Evolutionary conservation across 2,113 vertebrate species (phyloP), one percentile per base, ranked within the genome.

Genomic region (Cynoglossus semilaevis): DNA sequence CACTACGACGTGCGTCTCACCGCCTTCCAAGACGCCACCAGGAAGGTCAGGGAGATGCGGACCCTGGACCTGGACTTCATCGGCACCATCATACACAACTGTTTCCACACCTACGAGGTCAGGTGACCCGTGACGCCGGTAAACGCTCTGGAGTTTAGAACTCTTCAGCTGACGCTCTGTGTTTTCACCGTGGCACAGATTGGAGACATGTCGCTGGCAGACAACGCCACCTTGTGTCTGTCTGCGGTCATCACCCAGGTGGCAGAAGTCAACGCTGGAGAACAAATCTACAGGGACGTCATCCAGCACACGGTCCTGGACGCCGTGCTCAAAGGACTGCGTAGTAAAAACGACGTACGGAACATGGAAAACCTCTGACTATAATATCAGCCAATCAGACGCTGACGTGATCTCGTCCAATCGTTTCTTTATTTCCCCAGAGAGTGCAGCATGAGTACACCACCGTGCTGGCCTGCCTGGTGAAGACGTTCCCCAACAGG

Each of bases 71-170:
- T 91, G 14, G 82, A 88, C 85, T 98, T 89, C 75, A 90, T 99
- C 51, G 76, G 81, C 66, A 79, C 86, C 0, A 69, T 99, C 77
- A 89, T 97, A 78, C 90, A 98, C 85, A 98, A 94, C 90, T 97
- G 95, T 74, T 98, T 99, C 87, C 92, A 97, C 79, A 95, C 94
- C 10, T 93, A 94, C 66, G 94, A 96, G 93, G 97, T 95, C 60
- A 69, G 82, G 45, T 13, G 4, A 44, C 12, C 0, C 1, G 8
- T 15, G 7, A 36, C 4, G 4, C 6, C 8, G 16, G 15, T 17
- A 19, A 3, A 0, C 13, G 13, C 1, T 12, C 0, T 15, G 2
- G n/a, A 15, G 5, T 7, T 47, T 47, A 7, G 37, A 40, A 13
- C 9, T 40, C 37, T 40, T 40, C 37, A 40, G 8, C 37, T 37